Evolutionary conservation across 2,888 invertebrate species (phyloP).

Genomic region (Diaprepes abbreviatus): DNA sequence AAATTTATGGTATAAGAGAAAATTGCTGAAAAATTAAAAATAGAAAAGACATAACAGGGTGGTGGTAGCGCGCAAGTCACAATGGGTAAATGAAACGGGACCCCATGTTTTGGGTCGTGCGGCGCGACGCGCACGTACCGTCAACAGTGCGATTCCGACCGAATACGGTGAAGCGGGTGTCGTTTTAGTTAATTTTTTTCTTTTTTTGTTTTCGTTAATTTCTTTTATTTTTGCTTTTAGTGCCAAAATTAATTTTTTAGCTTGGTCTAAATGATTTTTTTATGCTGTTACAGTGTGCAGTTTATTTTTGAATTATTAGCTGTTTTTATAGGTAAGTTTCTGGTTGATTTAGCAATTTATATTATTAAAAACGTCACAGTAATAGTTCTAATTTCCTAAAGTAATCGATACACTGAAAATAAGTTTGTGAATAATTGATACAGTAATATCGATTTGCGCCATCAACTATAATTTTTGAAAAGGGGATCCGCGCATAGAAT

Average conservation of each 20-base stretch:
- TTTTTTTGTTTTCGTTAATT: constrained; percentile 61
- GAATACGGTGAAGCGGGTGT: constrained; percentile 53
- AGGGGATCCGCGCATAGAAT: no score
- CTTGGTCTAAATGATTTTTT: constrained; percentile 22
- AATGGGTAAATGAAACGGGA: constrained; percentile 30
- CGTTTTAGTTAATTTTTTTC: constrained; percentile 60
- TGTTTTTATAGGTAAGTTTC: constrained; percentile 52
- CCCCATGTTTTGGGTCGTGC: constrained; percentile 33
- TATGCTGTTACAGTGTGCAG: constrained; percentile 30
- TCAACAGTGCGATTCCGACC: constrained; percentile 55
- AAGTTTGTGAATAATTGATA: constrained; percentile 7
- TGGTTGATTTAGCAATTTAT: neutral
- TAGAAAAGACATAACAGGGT: constrained; percentile 34
- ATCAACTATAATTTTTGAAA: no score
- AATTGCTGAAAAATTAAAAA: constrained; percentile 41
- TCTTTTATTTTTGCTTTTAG: constrained; percentile 58
- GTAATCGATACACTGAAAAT: constrained; percentile 27
- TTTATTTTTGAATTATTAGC: constrained; percentile 27
- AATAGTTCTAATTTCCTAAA: neutral
- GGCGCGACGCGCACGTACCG: constrained; percentile 2
- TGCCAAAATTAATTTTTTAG: constrained; percentile 29
- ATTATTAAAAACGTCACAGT: constrained; percentile 4
- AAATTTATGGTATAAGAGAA: constrained; percentile 14
- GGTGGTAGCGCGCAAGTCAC: constrained; percentile 28
- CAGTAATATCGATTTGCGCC: neutral